These are phyloP conservation scores for Parasteatoda tepidariorum DNA, from an alignment of 1,140 invertebrate genomes.

Conservation along the genomic window DNA sequence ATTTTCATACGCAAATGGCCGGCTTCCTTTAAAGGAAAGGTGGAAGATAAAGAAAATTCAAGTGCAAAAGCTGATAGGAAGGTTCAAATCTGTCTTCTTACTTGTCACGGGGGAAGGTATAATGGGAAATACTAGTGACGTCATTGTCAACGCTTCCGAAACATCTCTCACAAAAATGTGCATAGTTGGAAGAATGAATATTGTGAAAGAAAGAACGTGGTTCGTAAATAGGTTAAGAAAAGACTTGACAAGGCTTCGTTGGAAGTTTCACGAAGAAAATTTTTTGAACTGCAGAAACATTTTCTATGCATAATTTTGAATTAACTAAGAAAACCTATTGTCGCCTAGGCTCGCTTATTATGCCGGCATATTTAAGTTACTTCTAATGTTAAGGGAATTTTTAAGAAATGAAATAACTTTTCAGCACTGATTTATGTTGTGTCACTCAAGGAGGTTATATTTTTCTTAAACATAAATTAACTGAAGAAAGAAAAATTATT, in stretches of 20 bases:
- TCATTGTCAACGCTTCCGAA: slow-evolving; percentile 26
- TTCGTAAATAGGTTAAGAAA: neutral
- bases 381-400: neutral
- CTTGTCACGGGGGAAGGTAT: slow-evolving; percentile 25
- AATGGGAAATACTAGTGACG: slow-evolving; percentile 33
- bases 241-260: neutral
- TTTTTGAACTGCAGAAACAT: neutral
- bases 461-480: too few relatives aligned
- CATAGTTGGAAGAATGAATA: slow-evolving; percentile 1
- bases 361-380: neutral
- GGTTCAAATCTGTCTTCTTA: slow-evolving; percentile 36
- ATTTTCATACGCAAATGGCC: slow-evolving; percentile 47
- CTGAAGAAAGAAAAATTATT: too few relatives aligned
- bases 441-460: too few relatives aligned
- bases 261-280: neutral
- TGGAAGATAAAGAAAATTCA: slow-evolving; percentile 16
- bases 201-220: neutral
- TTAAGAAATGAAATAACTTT: neutral
- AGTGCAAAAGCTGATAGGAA: slow-evolving; percentile 43
- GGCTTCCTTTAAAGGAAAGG: neutral
- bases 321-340: neutral
- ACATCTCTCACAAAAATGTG: slow-evolving; percentile 40
- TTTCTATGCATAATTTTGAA: neutral
- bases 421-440: neutral
- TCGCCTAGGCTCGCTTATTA: neutral